Evolutionary conservation across 35 echinoderm and acorn worm species (phyloP).

Genomic region (Heliocidaris tuberculata): DNA sequence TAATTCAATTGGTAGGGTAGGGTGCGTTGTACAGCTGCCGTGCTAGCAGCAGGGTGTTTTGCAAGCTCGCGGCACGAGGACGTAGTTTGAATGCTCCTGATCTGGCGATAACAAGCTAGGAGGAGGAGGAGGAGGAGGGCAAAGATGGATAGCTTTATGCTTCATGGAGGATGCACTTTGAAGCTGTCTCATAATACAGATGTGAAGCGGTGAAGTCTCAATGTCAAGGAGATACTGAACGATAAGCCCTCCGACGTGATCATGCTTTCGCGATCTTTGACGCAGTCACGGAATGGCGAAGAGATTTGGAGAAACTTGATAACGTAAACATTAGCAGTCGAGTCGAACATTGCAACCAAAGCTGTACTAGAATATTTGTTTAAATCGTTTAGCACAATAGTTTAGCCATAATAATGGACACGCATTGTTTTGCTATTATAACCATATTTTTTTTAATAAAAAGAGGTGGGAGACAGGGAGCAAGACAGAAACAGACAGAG

Average conservation of each 20-base stretch:
- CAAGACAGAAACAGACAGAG: too few relatives aligned
- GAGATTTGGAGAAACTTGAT: neutral
- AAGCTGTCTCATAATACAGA: too few relatives aligned
- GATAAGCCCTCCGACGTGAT: neutral
- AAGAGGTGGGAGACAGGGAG: too few relatives aligned
- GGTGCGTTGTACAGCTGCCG: constrained; percentile 31
- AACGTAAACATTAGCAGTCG: too few relatives aligned
- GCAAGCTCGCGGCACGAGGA: neutral
- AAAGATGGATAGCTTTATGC: neutral
- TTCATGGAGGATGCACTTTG: neutral
- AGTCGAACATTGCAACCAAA: too few relatives aligned
- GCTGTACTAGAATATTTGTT: too few relatives aligned
- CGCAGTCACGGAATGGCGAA: neutral
- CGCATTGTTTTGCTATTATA: too few relatives aligned
- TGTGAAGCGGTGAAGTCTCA: neutral
- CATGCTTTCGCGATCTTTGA: neutral
- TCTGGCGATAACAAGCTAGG: neutral
- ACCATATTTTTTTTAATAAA: too few relatives aligned
- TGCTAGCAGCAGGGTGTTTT: constrained; percentile 10
- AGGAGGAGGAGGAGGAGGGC: neutral
- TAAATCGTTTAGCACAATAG: too few relatives aligned
- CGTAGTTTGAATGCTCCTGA: neutral
- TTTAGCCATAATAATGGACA: too few relatives aligned
- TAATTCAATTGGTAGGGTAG: constrained; percentile 11
- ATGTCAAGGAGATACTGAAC: neutral